Base-by-base conservation (phyloP, 2,113 vertebrate species). In the Arvicanthis niloticus region DNA sequence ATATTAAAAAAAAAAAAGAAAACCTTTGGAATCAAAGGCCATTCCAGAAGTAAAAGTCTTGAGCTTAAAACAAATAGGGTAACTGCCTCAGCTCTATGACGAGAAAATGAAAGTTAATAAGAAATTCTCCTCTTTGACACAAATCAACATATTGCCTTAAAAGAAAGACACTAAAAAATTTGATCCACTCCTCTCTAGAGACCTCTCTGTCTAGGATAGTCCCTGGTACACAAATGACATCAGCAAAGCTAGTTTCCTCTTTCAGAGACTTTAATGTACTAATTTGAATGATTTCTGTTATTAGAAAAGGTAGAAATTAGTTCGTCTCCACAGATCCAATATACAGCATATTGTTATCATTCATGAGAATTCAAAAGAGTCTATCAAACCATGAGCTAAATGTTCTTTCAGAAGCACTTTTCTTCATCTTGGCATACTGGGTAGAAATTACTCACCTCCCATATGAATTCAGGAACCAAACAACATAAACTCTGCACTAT, bases 41-140 rank as follows among this genome's bases (percentile, higher is more conserved):
- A 89, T 56, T 92, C 37, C 17, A 16, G 24, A 89, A 77, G 48
- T 72, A 58, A 60, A 91, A 93, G 22, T 76, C n/a, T 37, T 86
- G 42, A 77, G 88, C 80, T 48, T 60, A 84, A 58, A 82, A 26
- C 12, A 12, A 75, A 62, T 90, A 31, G 89, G 76, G 26, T 56
- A 29, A n/a, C 26, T 81, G 19, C 10, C 40, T 68, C 93, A 93
- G 34, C 37, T 88, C 48, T 7, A 45, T 67, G 58, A 86, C 17
- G 10, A 91, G 37, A 95, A 75, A 56, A 58, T 51, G 3, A 45
- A 92, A 40, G 24, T 88, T 37, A 67, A 75, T 60, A 2, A 15
- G 48, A 72, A 75, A 51, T 24, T 75, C 89, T 73, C 16, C 8
- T 91, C 76, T 73, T 58, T 53, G 40, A 80, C 22, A 90, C 53